Conservation (phyloP, 2,113 vertebrate genomes). For the Periophthalmodon schlosseri region DNA sequence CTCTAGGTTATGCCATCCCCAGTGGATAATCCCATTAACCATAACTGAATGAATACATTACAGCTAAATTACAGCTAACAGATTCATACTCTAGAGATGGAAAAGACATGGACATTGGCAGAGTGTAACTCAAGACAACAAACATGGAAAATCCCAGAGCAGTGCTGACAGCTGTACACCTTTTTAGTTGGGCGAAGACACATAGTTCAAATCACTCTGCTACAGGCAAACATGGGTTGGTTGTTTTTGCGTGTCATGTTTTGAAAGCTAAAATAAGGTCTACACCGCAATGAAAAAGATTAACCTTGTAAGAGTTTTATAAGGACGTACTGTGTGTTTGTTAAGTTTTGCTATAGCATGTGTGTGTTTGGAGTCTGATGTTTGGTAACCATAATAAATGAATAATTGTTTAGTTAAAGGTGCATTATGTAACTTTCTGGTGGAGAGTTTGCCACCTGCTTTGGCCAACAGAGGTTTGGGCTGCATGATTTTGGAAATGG, state of each 20-base stretch:
- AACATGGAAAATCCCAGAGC: background rate
- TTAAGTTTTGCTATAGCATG: background rate
- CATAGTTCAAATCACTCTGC: background rate
- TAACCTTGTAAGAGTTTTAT: background rate
- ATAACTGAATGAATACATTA: background rate
- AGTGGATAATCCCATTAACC: background rate
- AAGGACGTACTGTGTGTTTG: background rate
- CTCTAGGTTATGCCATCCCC: background rate
- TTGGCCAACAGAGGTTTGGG: no score
- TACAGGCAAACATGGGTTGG: background rate
- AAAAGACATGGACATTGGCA: slow-evolving; percentile 6
- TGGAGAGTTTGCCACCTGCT: no score
- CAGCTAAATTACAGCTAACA: background rate
- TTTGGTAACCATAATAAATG: background rate
- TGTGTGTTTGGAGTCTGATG: background rate
- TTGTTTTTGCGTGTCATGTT: background rate
- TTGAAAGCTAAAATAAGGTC: background rate
- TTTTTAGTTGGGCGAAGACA: slow-evolving; percentile 3
- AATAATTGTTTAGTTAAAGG: background rate
- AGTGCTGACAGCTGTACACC: slow-evolving; percentile 7
- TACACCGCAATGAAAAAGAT: background rate
- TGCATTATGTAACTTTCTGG: no score
- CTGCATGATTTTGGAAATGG: no score
- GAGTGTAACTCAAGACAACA: background rate
- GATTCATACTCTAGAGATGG: background rate